Percentiles rank a stretch among this genome's conserved stretches.
Evolutionary conservation across 2,797 vertebrate genomes (phyloP).

Genomic region (Ambastaia sidthimunki): DNA sequence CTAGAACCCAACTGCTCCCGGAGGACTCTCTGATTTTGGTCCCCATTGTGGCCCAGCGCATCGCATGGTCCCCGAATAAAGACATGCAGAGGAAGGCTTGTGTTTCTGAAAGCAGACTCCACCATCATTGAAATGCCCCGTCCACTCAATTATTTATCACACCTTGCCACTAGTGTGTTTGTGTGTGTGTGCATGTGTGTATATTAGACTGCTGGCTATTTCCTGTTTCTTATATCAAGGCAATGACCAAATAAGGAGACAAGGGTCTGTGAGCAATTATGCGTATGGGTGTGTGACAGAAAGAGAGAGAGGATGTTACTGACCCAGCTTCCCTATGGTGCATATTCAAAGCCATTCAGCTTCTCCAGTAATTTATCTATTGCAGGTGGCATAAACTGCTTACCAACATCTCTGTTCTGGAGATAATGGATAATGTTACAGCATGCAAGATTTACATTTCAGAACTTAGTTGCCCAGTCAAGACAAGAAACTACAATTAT

Average conservation of each 20-base stretch:
- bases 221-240: constrained; percentile 25
- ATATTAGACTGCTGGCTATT: constrained; percentile 22
- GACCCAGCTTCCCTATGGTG: constrained; percentile 46
- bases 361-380: constrained; percentile 67
- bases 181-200: constrained; percentile 46
- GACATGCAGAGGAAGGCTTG: constrained; percentile 68
- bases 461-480: constrained; percentile 53
- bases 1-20: constrained; percentile 48
- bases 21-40: constrained; percentile 60
- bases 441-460: constrained; percentile 70
- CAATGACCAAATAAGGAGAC: constrained; percentile 9
- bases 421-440: constrained; percentile 71
- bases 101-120: constrained; percentile 83
- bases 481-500: constrained; percentile 53
- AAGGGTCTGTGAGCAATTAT: constrained; percentile 11
- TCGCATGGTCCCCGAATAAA: constrained; percentile 56
- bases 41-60: constrained; percentile 44
- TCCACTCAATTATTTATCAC: constrained; percentile 74
- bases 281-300: background rate
- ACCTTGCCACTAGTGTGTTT: constrained; percentile 55
- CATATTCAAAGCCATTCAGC: constrained; percentile 56
- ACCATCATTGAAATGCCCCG: constrained; percentile 79
- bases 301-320: constrained; percentile 19
- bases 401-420: constrained; percentile 73
- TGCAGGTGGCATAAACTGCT: constrained; percentile 69